Base-by-base conservation (phyloP, 2,797 vertebrate species). In the Syngnathus rostellatus region DNA sequence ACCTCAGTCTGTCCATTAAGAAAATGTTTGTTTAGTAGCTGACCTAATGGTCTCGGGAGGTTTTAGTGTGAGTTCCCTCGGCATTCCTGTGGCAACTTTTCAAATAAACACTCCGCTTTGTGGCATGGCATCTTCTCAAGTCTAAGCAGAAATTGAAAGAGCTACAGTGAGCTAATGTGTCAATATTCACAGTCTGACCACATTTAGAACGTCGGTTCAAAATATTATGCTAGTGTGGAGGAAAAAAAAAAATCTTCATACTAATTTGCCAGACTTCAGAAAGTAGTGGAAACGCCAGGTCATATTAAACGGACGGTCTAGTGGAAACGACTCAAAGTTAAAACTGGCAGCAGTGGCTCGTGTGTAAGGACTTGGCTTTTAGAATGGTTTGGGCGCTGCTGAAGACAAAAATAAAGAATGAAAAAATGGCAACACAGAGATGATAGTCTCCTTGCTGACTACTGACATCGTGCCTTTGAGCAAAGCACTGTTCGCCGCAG, bases 11-110 rank as follows among this genome's bases (percentile, higher is more conserved):
- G 31, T 31, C n/a, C 64, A 76, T 72, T 82, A 90, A 74, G 83
- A 78, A 67, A 74, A 73, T 58, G 71, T 69, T 87, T 82, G 82
- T 85, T 83, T 72, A 51, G 68, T 65, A 31, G 68, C 38, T 51
- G 77, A 68, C 64, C 45, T 21, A 19, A 7, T 46, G 45, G 48
- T 59, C 68, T 21, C 4, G 64, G 50, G 51, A 60, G 64, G 77
- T 65, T 65, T 75, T 58, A 50, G 65, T 25, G 68, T 65, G 71
- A 72, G 82, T 85, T 77, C 69, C 21, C 64, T 80, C 21, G 77
- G 78, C 69, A 67, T 74, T 77, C 62, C 77, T 88, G 71, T 80
- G 68, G 70, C 62, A 77, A 68, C 67, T 12, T 37, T 67, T 79
- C 66, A 77, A 76, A 75, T 68, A 76, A 76, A 81, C 70, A 65